A percentile compares a stretch with the other conserved stretches of the same genome.
phyloP scores from a whole-genome alignment of 2,113 vertebrate species.

The Saccopteryx bilineata region DNA sequence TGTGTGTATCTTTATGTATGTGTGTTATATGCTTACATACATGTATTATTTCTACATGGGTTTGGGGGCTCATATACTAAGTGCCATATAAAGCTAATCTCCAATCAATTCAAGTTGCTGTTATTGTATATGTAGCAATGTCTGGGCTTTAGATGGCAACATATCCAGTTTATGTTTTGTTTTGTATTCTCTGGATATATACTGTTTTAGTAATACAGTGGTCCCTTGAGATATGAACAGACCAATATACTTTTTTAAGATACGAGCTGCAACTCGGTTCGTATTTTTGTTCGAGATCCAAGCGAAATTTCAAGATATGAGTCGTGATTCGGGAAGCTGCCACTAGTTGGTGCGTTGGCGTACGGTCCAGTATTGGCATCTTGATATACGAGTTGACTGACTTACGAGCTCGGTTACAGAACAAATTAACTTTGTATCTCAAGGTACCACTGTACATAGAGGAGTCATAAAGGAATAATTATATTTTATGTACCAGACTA shows the following conservation, averaged over 20 bases:
- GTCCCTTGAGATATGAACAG: too few relatives aligned
- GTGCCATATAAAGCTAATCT: background rate
- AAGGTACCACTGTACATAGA: background rate
- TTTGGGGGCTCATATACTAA: background rate
- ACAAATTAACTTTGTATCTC: too few relatives aligned
- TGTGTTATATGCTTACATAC: background rate
- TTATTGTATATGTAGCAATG: background rate
- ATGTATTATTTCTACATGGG: background rate
- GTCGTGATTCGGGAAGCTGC: too few relatives aligned
- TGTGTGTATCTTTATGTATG: background rate
- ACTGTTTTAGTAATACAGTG: background rate
- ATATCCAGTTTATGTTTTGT: background rate
- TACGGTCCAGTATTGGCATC: too few relatives aligned
- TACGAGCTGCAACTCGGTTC: too few relatives aligned
- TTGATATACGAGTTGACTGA: too few relatives aligned
- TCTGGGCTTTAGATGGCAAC: background rate
- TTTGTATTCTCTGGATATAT: background rate
- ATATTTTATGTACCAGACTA: background rate
- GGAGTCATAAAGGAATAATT: background rate
- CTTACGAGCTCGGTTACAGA: too few relatives aligned
- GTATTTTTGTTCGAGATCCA: too few relatives aligned
- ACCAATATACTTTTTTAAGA: too few relatives aligned
- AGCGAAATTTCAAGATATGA: too few relatives aligned
- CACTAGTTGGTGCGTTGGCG: too few relatives aligned
- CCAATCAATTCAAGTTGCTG: background rate